Conservation (phyloP, 2,888 invertebrate genomes). For the Globia sparganii region DNA sequence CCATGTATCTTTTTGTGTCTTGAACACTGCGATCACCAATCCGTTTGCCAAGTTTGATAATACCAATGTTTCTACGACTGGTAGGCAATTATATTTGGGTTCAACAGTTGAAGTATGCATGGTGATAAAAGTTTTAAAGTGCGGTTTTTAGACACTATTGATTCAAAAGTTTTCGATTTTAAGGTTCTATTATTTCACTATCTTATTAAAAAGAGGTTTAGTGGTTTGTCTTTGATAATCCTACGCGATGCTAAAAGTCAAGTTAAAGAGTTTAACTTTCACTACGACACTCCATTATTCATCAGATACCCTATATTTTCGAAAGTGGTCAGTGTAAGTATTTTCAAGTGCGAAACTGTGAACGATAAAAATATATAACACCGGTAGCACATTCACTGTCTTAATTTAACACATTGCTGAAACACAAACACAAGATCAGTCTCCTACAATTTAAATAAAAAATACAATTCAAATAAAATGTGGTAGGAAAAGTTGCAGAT, state of each 20-base stretch:
- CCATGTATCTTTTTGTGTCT: neutral
- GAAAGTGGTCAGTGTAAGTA: neutral
- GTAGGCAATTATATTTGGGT: neutral
- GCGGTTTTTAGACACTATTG: neutral
- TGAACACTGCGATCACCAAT: neutral
- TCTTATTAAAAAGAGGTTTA: neutral
- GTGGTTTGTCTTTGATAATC: neutral
- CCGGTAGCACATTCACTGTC: neutral
- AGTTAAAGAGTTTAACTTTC: neutral
- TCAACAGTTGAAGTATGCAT: conserved; percentile 2
- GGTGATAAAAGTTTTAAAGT: neutral
- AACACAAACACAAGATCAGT: neutral
- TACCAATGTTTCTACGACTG: neutral
- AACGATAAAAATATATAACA: neutral
- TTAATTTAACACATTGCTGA: neutral
- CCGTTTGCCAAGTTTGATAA: conserved; percentile 5
- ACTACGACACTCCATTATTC: neutral
- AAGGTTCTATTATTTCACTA: neutral
- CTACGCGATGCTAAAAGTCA: neutral
- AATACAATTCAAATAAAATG: neutral
- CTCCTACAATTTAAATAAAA: neutral
- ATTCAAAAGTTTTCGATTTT: neutral
- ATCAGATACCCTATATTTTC: neutral
- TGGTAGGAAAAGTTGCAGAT: neutral
- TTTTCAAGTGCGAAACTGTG: neutral